phyloP scores from a whole-genome alignment of 1,140 invertebrate genomes.

The Drosophila athabasca region DNA sequence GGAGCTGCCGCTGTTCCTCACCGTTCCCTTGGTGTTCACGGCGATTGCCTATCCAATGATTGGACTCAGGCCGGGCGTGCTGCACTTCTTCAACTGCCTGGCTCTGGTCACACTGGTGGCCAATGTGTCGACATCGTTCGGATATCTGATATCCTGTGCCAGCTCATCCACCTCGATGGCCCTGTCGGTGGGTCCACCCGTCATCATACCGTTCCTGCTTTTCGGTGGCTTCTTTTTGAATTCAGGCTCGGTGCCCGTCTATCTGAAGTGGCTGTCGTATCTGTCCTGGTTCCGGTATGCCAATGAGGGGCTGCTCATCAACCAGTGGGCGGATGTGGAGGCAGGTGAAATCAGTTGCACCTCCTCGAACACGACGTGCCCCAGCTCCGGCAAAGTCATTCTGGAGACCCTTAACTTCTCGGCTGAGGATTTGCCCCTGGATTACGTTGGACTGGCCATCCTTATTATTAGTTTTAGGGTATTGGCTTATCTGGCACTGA shows the following conservation, averaged over 20 bases:
- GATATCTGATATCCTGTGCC: slow-evolving; percentile 95
- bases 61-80: slow-evolving; percentile 89
- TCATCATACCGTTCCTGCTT: slow-evolving; percentile 95
- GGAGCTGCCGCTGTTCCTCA: slow-evolving; percentile 92
- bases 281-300: slow-evolving; percentile 98
- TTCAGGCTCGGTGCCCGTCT: slow-evolving; percentile 93
- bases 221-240: slow-evolving; percentile 99
- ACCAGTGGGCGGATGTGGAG: slow-evolving; percentile 94
- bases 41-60: slow-evolving; percentile 94
- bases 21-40: slow-evolving; percentile 93
- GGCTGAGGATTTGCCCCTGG: slow-evolving; percentile 89
- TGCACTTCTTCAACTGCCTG: slow-evolving; percentile 90
- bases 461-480: slow-evolving; percentile 91
- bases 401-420: slow-evolving; percentile 91
- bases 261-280: slow-evolving; percentile 96
- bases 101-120: slow-evolving; percentile 92
- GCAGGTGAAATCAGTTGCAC: slow-evolving; percentile 88
- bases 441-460: slow-evolving; percentile 88
- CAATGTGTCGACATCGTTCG: slow-evolving; percentile 96
- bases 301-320: slow-evolving; percentile 96
- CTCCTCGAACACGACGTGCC: slow-evolving; percentile 89
- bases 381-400: slow-evolving; percentile 90
- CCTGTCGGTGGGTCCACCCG: slow-evolving; percentile 93
- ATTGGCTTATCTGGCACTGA: slow-evolving; percentile 90
- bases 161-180: slow-evolving; percentile 93